Conservation (phyloP, 2,888 invertebrate species). For the Teleogryllus oceanicus region DNA sequence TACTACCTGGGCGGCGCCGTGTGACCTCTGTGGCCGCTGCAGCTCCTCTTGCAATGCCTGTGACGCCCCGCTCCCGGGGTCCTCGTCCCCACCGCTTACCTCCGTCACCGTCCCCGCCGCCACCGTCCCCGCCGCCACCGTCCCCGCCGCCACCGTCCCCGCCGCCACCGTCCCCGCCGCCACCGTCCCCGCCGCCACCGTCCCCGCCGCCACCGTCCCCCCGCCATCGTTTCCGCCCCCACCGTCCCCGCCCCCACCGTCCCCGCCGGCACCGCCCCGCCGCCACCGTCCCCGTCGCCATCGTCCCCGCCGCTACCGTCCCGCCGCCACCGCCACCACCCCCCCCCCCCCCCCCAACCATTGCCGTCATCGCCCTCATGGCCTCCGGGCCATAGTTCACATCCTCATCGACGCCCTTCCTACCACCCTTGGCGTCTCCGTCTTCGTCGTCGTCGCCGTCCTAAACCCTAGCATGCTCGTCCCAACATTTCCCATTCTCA, state of each 20-base stretch:
- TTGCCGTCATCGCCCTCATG: no score
- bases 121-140: no score
- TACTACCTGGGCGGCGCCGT: background rate
- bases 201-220: no score
- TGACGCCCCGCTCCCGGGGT: background rate
- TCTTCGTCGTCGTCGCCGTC: background rate
- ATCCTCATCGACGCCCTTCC: no score
- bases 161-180: no score
- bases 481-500: background rate
- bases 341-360: no score
- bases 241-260: background rate
- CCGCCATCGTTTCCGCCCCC: background rate
- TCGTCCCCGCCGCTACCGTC: no score
- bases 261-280: background rate
- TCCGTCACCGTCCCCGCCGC: no score
- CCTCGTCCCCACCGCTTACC: background rate
- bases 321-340: no score
- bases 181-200: no score
- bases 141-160: no score
- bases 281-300: background rate
- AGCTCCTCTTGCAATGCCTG: background rate
- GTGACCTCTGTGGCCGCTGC: background rate
- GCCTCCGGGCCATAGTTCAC: no score
- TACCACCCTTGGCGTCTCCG: background rate
- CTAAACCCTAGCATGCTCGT: background rate